These are phyloP conservation scores for Polypterus bichir DNA, from an alignment of 2,113 vertebrate species.

Conservation along the genomic window DNA sequence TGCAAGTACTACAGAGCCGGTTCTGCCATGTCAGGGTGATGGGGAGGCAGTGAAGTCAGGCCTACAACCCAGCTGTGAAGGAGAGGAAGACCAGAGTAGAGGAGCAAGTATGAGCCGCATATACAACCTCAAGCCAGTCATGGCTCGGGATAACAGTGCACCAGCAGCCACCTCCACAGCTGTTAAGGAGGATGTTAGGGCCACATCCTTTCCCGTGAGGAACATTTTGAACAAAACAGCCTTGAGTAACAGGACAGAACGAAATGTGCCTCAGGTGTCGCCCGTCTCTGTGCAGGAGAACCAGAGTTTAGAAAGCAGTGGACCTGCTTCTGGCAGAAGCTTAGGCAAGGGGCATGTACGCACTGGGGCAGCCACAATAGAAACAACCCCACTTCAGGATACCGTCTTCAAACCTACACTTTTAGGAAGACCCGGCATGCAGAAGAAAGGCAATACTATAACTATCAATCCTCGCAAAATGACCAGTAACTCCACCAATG, in stretches of 20 bases:
- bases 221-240: too few species aligned
- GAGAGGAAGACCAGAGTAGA: conserved; percentile 31
- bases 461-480: conserved; percentile 61
- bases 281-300: conserved; percentile 21
- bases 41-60: background rate
- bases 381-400: conserved; percentile 16
- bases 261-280: background rate
- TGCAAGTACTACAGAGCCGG: too few species aligned
- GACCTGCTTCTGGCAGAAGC: background rate
- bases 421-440: conserved; percentile 44
- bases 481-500: conserved; percentile 2
- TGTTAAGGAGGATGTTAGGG: conserved; percentile 8
- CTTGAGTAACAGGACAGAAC: background rate
- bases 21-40: background rate
- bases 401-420: conserved; percentile 23
- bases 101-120: conserved; percentile 52
- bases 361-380: conserved; percentile 11
- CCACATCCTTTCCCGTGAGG: too few species aligned
- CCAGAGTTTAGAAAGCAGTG: conserved; percentile 27
- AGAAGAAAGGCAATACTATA: conserved; percentile 71
- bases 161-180: conserved; percentile 27
- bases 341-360: background rate
- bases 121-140: conserved; percentile 44
- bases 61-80: background rate
- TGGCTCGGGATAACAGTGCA: conserved; percentile 27